Evolutionary conservation across 2,888 invertebrate genomes (phyloP).

Genomic region (Tiliacea aurago): DNA sequence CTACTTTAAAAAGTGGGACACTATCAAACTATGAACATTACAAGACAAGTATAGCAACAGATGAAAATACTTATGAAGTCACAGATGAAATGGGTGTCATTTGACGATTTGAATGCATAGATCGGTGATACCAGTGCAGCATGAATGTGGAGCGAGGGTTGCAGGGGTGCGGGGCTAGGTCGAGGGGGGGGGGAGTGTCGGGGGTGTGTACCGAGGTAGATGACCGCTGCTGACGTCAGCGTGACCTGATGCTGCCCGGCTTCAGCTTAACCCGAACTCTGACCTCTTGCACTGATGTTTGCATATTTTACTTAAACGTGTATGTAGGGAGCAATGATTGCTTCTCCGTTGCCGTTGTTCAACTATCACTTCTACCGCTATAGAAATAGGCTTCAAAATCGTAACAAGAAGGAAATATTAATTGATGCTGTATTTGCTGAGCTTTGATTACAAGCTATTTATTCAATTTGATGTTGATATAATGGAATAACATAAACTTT

Average conservation of each 20-base stretch:
- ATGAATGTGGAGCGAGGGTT: constrained; percentile 79
- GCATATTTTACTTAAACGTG: constrained; percentile 66
- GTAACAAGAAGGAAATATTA: neutral
- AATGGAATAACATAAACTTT: constrained; percentile 3
- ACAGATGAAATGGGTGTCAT: constrained; percentile 42
- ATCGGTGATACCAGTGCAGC: constrained; percentile 70
- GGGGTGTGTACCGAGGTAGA: constrained; percentile 75
- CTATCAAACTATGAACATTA: neutral
- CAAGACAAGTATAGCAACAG: neutral
- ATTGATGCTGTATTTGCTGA: constrained; percentile 7
- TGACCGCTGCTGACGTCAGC: constrained; percentile 88
- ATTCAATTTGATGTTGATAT: constrained; percentile 31
- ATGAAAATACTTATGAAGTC: neutral
- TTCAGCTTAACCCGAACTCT: constrained; percentile 86
- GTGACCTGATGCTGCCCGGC: constrained; percentile 90
- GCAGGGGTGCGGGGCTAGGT: constrained; percentile 59
- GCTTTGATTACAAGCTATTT: constrained; percentile 19
- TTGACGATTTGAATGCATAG: constrained; percentile 59
- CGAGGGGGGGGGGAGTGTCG: constrained; percentile 73
- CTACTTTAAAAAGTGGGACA: constrained; percentile 13
- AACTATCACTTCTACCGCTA: constrained; percentile 22
- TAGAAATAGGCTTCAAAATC: constrained; percentile 21
- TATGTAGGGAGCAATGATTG: constrained; percentile 48
- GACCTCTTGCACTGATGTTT: constrained; percentile 78
- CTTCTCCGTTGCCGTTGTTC: neutral